Percentiles rank a stretch among this genome's conserved stretches.
Evolutionary conservation across 2,888 invertebrate genomes (phyloP).

Genomic region (Entomobrya multifasciata): DNA sequence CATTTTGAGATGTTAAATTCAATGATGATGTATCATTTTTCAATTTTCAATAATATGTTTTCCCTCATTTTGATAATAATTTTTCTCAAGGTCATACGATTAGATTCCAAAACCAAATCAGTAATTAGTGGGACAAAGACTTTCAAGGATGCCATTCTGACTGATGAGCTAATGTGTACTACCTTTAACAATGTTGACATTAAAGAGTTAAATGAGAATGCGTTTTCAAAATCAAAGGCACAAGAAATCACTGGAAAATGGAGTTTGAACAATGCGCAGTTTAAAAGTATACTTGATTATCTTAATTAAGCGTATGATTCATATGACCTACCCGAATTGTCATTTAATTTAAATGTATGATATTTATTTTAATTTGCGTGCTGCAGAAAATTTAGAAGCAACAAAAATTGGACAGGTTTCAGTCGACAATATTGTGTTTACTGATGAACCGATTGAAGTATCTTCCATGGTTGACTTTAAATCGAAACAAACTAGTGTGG

Average conservation of each 20-base stretch:
- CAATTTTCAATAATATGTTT: too few species aligned
- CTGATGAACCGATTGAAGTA: conserved; percentile 46
- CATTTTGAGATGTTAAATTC: conserved; percentile 35
- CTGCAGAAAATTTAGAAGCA: conserved; percentile 58
- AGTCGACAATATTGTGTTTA: conserved; percentile 62
- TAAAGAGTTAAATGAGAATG: conserved; percentile 57
- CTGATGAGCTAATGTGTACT: conserved; percentile 61
- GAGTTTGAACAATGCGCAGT: conserved; percentile 48
- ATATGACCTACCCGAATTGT: too few species aligned
- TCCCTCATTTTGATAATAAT: too few species aligned
- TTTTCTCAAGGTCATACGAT: conserved; percentile 68
- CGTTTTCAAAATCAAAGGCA: conserved; percentile 73
- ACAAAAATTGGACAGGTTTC: conserved; percentile 54
- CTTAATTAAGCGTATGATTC: too few species aligned
- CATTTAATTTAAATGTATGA: too few species aligned
- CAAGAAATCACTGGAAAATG: conserved; percentile 70
- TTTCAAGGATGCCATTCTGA: conserved; percentile 60
- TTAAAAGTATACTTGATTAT: conserved; percentile 50
- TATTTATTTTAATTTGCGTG: not conserved
- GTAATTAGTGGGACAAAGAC: conserved; percentile 66
- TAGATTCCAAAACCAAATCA: conserved; percentile 41
- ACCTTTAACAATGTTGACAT: conserved; percentile 69
- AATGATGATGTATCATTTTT: too few species aligned
- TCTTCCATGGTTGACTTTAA: conserved; percentile 50
- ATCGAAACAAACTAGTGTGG: not conserved